Conservation (phyloP, 2,113 vertebrate species). For the Dasypus novemcinctus region DNA sequence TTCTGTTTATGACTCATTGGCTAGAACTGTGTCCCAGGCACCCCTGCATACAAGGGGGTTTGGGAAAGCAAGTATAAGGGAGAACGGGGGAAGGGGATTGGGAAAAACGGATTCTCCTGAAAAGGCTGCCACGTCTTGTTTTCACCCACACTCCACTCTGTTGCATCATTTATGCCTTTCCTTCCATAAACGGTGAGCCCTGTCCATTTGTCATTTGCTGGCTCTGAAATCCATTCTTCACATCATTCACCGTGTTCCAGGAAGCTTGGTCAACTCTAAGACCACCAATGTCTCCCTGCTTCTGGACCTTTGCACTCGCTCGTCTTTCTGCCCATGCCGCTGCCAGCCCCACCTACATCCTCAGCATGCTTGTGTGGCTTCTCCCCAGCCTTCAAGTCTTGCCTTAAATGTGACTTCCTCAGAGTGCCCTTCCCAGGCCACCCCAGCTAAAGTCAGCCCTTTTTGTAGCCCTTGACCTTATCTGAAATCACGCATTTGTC, state of each 20-base stretch:
- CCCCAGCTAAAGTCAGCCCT: accelerated
- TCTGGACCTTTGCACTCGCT: background rate
- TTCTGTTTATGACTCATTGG: background rate
- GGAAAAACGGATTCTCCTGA: accelerated
- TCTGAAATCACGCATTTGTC: background rate
- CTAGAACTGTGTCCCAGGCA: background rate
- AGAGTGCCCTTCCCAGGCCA: background rate
- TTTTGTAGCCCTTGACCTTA: no score
- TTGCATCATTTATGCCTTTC: background rate
- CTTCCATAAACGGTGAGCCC: accelerated
- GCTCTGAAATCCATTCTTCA: background rate
- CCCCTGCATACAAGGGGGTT: background rate
- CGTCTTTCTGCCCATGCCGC: background rate
- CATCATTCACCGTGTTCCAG: background rate
- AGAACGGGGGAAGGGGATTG: background rate
- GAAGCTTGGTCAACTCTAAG: background rate
- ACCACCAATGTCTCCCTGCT: background rate
- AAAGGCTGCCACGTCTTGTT: background rate
- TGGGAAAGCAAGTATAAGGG: background rate
- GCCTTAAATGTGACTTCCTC: background rate
- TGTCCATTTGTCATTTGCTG: accelerated
- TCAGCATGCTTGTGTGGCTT: accelerated
- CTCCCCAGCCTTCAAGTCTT: background rate
- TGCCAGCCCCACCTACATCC: no score
- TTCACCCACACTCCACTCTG: background rate